Evolutionary conservation across 2,797 vertebrate genomes (phyloP), one percentile per base, ranked within the genome.

Genomic region (Micromesistius poutassou): DNA sequence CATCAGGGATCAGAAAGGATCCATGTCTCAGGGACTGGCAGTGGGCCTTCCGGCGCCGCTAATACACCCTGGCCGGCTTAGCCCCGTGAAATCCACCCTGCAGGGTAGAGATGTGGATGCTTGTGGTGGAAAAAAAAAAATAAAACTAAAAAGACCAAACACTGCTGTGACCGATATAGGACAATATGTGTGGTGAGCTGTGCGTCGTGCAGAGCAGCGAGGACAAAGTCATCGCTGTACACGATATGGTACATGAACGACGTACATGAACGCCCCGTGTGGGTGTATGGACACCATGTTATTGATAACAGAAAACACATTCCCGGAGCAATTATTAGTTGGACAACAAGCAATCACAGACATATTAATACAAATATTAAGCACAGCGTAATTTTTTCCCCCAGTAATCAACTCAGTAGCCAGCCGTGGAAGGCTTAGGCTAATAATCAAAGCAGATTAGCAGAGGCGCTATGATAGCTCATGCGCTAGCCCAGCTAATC

Each of bases 371-470:
- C 77, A 87, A 91, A 91, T 85, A 86, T 76, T 55, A 84, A 89
- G 78, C 19, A 78, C 72, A 86, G 84, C 28, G 77, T 87, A 83
- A 87, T 89, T 91, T 92, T 85, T 90, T n/a, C n/a, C n/a, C n/a
- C 87, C 25, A 70, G 66, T 70, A 70, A 90, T 90, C 86, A 79
- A 40, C 84, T 82, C 72, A 74, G 88, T 87, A 85, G 79, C 87
- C 86, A 89, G 84, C 87, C 87, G 68, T 89, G 89, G 86, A 88
- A 80, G 86, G 89, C 91, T 93, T 91, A 91, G 88, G 89, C 89
- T 91, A 91, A 91, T 93, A 89, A 93, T 91, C 91, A 92, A 83
- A 90, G 90, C 82, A 91, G 90, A 91, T 93, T 93, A 93, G 86
- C 84, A 73, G 19, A 55, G 50, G 16, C 78, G 80, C 85, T 81